Conservation (phyloP, 1,140 invertebrate genomes). For the Macrobrachium rosenbergii region DNA sequence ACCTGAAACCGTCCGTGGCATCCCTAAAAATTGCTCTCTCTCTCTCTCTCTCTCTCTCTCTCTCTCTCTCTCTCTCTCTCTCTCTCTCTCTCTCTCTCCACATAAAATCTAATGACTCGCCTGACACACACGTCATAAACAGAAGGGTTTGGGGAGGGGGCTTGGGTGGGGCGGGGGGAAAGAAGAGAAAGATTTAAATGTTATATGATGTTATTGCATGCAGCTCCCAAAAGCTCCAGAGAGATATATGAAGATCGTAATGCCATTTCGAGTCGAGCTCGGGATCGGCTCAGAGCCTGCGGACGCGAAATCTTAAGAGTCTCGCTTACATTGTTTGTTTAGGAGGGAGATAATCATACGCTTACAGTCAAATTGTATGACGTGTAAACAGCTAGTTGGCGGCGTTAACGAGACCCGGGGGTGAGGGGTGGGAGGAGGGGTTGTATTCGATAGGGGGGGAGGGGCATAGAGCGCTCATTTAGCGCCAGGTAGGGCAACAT, state of each 20-base stretch:
- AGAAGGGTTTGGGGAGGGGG: too few species aligned
- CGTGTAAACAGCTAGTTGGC: slow-evolving; percentile 51
- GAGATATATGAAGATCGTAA: neutral
- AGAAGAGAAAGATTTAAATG: neutral
- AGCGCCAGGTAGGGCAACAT: neutral
- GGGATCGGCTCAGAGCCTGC: neutral
- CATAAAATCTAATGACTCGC: too few species aligned
- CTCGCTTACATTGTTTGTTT: slow-evolving; percentile 58
- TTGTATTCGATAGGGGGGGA: neutral
- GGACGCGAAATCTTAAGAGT: slow-evolving; percentile 14
- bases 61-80: slow-evolving; percentile 11
- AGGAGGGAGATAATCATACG: slow-evolving; percentile 51
- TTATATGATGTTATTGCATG: neutral
- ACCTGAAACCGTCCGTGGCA: too few species aligned
- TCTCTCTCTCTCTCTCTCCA: slow-evolving; percentile 9
- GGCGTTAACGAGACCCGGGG: slow-evolving; percentile 32
- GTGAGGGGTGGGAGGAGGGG: neutral
- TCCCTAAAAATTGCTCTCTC: neutral
- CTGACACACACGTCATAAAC: too few species aligned
- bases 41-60: neutral
- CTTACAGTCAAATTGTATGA: slow-evolving; percentile 21
- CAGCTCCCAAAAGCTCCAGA: neutral
- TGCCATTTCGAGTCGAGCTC: neutral
- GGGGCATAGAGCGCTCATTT: slow-evolving; percentile 22
- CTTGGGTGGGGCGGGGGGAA: too few species aligned